Percentiles rank a stretch among this genome's conserved stretches.
Conservation (phyloP, 2,888 invertebrate species). For the Caenorhabditis drosophilae region DNA sequence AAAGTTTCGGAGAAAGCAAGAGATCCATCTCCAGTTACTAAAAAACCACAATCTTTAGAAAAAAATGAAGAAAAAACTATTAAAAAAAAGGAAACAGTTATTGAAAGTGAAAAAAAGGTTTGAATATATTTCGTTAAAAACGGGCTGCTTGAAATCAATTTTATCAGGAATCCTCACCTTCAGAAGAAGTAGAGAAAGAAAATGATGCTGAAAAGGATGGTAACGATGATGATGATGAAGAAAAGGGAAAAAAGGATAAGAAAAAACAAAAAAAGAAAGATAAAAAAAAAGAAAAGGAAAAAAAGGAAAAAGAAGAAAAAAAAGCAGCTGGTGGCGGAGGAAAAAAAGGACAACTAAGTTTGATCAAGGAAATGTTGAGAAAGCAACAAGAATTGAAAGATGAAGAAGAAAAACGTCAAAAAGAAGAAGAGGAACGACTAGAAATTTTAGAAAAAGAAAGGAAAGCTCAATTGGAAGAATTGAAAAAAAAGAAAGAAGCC, state of each 20-base stretch:
- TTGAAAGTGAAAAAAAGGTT: constrained; percentile 3
- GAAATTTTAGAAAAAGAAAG: constrained; percentile 42
- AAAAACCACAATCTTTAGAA: constrained; percentile 7
- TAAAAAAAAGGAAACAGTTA: constrained; percentile 41
- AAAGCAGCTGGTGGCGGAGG: constrained; percentile 37
- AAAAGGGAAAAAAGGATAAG: constrained; percentile 23
- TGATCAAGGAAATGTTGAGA: constrained; percentile 70
- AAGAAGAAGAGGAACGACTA: constrained; percentile 75
- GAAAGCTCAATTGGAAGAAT: constrained; percentile 41
- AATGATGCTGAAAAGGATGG: constrained; percentile 24
- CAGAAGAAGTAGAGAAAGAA: constrained; percentile 28
- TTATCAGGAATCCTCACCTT: too few relatives aligned
- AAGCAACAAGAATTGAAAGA: constrained; percentile 76
- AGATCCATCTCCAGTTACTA: constrained; percentile 17
- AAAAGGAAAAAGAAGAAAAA: constrained; percentile 46
- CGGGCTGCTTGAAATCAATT: constrained; percentile 7
- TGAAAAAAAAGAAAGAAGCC: constrained; percentile 77
- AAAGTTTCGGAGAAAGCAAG: constrained; percentile 5
- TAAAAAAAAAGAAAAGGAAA: constrained; percentile 54
- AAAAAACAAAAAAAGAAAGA: constrained; percentile 33
- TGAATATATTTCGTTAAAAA: constrained; percentile 7
- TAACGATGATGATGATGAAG: constrained; percentile 14
- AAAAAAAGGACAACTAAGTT: constrained; percentile 40
- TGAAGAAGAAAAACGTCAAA: constrained; percentile 74
- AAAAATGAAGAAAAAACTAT: constrained; percentile 50